Evolutionary conservation across 2,113 vertebrate genomes (phyloP), one percentile per base, ranked within the genome.

Genomic region (Corydoras maculifer): DNA sequence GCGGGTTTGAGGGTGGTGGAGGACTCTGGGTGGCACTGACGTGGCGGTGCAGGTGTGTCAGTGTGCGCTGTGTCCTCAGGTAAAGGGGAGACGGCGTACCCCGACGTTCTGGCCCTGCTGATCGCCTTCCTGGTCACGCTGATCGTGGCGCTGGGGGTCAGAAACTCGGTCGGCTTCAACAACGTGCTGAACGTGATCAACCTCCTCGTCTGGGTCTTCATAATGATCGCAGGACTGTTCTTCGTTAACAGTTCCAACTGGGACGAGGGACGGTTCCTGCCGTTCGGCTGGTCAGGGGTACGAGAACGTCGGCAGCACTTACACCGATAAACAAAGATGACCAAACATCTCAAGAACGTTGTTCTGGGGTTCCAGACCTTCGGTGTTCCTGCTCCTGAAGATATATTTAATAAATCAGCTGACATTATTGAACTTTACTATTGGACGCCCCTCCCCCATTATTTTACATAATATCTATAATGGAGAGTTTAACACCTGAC

Each of bases 231-330:
- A 0, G 96, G 96, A 5, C 90, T 96, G 65, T 94, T 97, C 86
- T 98, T 96, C 54, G 74, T 98, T 74, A 94, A 92, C 4, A 82
- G 89, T 29, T 85, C 89, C 74, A 93, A 98, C 86, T 99, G 97
- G 97, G 89, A 90, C 2, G 87, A 90, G 49, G 95, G 95, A 15
- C 86, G 85, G 0, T 99, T 99, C 84, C 84, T 99, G 81, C 95
- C 97, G 0, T 94, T 92, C 0, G 97, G 97, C 84, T 99, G 97
- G 97, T 97, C 97, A 0, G 97, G 97, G 95, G 97, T 99, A 86
- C 94, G 93, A 15, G 25, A 8, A 54, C 31, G 55, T 58, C n/a
- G 6, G 12, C 6, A 14, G 15, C 54, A 53, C 35, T 43, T 8
- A 43, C 35, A 43, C 35, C 7, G 4, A 43, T 43, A 43, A 43